A percentile compares a stretch with the other conserved stretches of the same genome.
Evolutionary conservation across 1,140 invertebrate species (phyloP).

Genomic region (Drosophila sp.): DNA sequence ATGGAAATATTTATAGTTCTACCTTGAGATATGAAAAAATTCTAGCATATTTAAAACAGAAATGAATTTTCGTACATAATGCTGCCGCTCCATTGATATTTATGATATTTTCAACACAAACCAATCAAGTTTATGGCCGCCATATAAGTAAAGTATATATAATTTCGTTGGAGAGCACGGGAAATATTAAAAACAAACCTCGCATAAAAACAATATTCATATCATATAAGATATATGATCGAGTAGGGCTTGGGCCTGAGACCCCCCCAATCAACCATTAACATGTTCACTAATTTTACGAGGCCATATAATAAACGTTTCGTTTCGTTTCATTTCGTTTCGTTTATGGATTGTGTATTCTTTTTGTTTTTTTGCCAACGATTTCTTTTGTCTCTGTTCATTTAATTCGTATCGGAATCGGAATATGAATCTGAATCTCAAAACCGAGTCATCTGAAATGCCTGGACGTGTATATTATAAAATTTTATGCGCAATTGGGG

Average conservation of each 20-base stretch:
- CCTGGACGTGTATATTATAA: slow-evolving; percentile 70
- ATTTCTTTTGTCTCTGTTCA: slow-evolving; percentile 54
- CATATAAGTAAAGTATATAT: slow-evolving; percentile 41
- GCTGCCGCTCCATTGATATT: slow-evolving; percentile 34
- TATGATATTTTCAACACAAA: slow-evolving; percentile 72
- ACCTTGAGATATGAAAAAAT: background rate
- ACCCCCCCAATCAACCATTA: slow-evolving; percentile 72
- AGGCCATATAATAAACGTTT: slow-evolving; percentile 64
- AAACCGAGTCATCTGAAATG: slow-evolving; percentile 19
- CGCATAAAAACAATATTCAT: slow-evolving; percentile 30
- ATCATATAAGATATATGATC: slow-evolving; percentile 56
- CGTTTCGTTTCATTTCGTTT: slow-evolving; percentile 56
- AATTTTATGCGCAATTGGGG: slow-evolving; percentile 76
- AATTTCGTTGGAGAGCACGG: slow-evolving; percentile 29
- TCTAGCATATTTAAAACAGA: background rate
- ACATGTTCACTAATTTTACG: slow-evolving; percentile 81
- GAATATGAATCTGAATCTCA: slow-evolving; percentile 18
- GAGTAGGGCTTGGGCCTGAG: background rate
- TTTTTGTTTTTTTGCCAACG: slow-evolving; percentile 41
- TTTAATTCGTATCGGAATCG: slow-evolving; percentile 31
- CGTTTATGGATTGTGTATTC: slow-evolving; percentile 12
- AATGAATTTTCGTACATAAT: background rate
- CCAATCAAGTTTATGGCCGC: slow-evolving; percentile 66
- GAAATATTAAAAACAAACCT: slow-evolving; percentile 52
- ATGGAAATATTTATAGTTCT: background rate